Evolutionary conservation across 30 jellyfish, hydroid and myxozoan genomes (phyloP).

Genomic region (Aurelia aurita complex sp. Pacific): DNA sequence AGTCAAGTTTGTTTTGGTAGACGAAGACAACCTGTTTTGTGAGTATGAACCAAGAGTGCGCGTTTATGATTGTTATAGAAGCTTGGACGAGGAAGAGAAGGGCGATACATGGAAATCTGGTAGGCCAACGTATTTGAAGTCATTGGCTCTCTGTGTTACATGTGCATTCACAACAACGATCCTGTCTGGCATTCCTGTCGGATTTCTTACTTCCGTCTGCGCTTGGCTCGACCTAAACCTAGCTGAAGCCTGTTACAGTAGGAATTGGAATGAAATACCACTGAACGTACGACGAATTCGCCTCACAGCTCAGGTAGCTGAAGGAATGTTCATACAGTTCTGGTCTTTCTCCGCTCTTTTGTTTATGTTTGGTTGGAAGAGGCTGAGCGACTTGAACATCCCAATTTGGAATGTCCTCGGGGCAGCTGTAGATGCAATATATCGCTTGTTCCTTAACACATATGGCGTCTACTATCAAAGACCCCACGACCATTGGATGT

Average conservation of each 20-base stretch:
- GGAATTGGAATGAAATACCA: conserved; percentile 52
- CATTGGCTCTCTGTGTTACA: conserved; percentile 3
- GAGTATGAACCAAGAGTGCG: conserved; percentile 11
- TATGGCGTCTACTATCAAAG: conserved; percentile 28
- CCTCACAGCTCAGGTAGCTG: conserved; percentile 63
- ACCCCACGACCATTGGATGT: conserved; percentile 17
- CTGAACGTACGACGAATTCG: conserved; percentile 9
- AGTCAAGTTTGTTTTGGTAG: too few species aligned
- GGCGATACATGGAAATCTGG: conserved; percentile 28
- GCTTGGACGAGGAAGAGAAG: neutral
- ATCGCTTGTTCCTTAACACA: conserved; percentile 38
- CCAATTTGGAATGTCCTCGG: conserved; percentile 60
- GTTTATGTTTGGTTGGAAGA: conserved; percentile 43
- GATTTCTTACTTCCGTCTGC: conserved; percentile 14
- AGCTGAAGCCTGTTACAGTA: conserved; percentile 57
- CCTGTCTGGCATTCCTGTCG: conserved; percentile 38
- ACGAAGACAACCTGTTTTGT: neutral
- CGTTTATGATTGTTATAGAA: neutral
- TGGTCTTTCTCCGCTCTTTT: conserved; percentile 51
- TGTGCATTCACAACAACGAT: conserved; percentile 40
- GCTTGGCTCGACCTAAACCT: conserved; percentile 53
- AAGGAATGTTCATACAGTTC: conserved; percentile 54
- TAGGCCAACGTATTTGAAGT: conserved; percentile 25
- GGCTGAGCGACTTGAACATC: conserved; percentile 7
- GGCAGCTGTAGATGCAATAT: conserved; percentile 50